Percentiles rank a stretch among this genome's conserved stretches.
Conservation (phyloP, 2,888 invertebrate genomes). For the Poecilobothrus nobilitatus region DNA sequence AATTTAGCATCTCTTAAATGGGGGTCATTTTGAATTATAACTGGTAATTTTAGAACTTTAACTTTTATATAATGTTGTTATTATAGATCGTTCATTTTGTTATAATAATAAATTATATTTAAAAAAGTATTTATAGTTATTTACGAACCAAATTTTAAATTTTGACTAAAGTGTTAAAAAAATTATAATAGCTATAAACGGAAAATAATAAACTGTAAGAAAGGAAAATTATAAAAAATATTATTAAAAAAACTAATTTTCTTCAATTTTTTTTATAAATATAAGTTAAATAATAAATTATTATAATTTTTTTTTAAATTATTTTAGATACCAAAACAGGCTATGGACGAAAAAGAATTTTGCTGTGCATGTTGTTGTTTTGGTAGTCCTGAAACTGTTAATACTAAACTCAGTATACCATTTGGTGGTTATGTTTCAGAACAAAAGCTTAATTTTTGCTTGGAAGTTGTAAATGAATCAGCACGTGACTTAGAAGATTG, state of each 20-base stretch:
- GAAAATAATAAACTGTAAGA: too few species aligned
- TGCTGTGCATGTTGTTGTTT: conserved; percentile 62
- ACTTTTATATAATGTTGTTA: too few species aligned
- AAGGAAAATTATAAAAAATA: too few species aligned
- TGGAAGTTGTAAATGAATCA: conserved; percentile 66
- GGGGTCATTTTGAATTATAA: too few species aligned
- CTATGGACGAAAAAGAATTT: conserved; percentile 53
- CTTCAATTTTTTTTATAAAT: too few species aligned
- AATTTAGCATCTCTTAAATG: too few species aligned
- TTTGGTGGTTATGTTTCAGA: conserved; percentile 67
- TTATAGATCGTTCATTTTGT: conserved; percentile 73
- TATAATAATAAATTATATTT: conserved; percentile 74
- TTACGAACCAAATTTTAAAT: conserved; percentile 70
- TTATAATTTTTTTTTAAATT: not conserved
- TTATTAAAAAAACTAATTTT: not conserved
- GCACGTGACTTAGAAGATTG: conserved; percentile 47
- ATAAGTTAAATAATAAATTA: too few species aligned
- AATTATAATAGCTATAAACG: too few species aligned
- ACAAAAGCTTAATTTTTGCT: conserved; percentile 58
- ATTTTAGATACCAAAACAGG: conserved; percentile 11
- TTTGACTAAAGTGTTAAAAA: too few species aligned
- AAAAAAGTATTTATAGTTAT: conserved; percentile 72
- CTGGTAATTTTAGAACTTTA: too few species aligned
- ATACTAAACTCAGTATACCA: conserved; percentile 55
- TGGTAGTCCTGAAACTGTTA: conserved; percentile 61